These are phyloP conservation scores for Carassius auratus DNA, from an alignment of 2,113 vertebrate genomes.

Conservation along the genomic window DNA sequence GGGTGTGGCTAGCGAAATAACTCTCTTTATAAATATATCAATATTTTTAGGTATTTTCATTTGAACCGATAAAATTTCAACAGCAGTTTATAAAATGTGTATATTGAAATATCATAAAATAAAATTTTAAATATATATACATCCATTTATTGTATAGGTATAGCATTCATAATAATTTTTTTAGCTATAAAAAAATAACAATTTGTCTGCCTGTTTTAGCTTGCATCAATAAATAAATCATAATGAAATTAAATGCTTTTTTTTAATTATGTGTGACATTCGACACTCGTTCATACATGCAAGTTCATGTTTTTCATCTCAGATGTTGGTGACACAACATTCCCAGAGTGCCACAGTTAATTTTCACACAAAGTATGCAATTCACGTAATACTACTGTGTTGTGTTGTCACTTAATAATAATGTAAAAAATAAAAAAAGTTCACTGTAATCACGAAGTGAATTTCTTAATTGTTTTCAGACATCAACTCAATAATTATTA, in stretches of 20 bases:
- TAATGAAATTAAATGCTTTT: background rate
- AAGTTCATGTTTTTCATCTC: background rate
- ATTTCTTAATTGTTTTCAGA: background rate
- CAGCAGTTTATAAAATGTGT: no score
- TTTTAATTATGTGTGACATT: background rate
- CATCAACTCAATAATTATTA: background rate
- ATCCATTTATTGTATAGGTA: background rate
- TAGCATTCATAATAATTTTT: background rate
- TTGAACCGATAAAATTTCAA: no score
- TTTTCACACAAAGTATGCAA: background rate
- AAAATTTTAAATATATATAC: no score
- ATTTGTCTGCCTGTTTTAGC: background rate
- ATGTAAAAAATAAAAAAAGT: no score
- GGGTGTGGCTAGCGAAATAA: no score
- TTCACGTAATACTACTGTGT: background rate
- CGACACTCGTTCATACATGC: background rate
- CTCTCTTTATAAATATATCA: no score
- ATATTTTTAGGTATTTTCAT: no score
- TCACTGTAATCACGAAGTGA: background rate
- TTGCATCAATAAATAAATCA: background rate
- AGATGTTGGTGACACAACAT: background rate
- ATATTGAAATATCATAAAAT: no score
- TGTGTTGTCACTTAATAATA: background rate
- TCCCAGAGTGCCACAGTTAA: background rate
- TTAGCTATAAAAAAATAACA: background rate